Evolutionary conservation across 2,797 vertebrate species (phyloP).

Genomic region (Lagocephalus sceleratus): DNA sequence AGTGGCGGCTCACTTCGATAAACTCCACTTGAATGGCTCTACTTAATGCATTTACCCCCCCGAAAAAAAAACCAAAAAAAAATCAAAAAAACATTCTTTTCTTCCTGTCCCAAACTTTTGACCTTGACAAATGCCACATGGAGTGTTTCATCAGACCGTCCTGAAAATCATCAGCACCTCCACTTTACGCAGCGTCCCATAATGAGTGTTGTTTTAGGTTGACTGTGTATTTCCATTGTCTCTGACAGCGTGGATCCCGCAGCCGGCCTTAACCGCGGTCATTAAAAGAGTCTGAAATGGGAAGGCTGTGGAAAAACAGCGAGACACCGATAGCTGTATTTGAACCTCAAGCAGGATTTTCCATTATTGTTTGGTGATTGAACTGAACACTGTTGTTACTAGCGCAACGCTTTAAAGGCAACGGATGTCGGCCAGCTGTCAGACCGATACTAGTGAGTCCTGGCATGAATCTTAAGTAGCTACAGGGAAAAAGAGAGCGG

Average conservation of each 20-base stretch:
- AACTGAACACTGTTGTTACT: constrained; percentile 8
- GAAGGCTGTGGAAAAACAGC: constrained; percentile 3
- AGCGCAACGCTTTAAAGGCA: neutral
- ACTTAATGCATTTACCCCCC: too few species aligned
- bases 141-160: constrained; percentile 6
- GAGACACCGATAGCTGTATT: constrained; percentile 11
- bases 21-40: neutral
- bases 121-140: neutral
- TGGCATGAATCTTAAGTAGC: neutral
- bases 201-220: constrained; percentile 7
- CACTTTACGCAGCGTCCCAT: neutral
- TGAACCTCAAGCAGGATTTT: constrained; percentile 3
- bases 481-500: neutral
- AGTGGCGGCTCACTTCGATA: neutral
- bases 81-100: too few species aligned
- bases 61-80: too few species aligned
- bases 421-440: constrained; percentile 9
- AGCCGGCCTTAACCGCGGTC: constrained; percentile 3
- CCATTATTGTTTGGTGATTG: constrained; percentile 3
- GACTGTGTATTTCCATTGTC: constrained; percentile 10
- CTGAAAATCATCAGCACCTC: constrained; percentile 8
- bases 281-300: constrained; percentile 9
- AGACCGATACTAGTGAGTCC: constrained; percentile 16
- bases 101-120: too few species aligned
- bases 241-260: constrained; percentile 11